Base-by-base conservation (phyloP, 2,113 vertebrate species). In the Euleptes europaea region DNA sequence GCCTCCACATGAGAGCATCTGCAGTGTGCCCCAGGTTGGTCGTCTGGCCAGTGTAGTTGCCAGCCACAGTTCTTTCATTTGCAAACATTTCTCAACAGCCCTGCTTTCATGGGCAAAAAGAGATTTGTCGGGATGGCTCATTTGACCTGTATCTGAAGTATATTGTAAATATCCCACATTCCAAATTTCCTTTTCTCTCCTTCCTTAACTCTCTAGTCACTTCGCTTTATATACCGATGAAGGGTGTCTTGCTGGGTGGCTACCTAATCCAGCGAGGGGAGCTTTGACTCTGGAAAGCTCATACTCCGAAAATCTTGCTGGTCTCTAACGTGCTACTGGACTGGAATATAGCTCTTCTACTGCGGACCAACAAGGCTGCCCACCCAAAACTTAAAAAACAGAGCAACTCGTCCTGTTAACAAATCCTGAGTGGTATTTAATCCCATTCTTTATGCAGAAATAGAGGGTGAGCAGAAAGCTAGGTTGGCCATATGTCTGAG, bases 401-500 rank as follows among this genome's bases (percentile, higher is more conserved):
- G 88, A 89, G 86, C 19, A 0, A 12, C 8, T 80, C 76, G 31
- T 2, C 10, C 44, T 1, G 88, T 83, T 90, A 84, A 66, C 81
- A 88, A 86, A 80, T 44, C 31, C 44, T 0, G 38, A 84, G 65
- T 31, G 3, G 94, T 89, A 89, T 88, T 89, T 78, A 57, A 81
- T 66, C 66, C 49, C 88, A 67, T 77, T 74, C 76, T 85, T 31
- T 85, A 40, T 90, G 90, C 63, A 1, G 79, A 47, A 80, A 92
- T 23, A 92, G 90, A 86, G 93, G 90, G 84, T 60, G 88, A 94
- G 90, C 81, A 86, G 89, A 91, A 93, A 87, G 92, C 87, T 28
- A 72, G 88, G 93, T 79, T 94, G 94, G 92, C 91, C 92, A 91
- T 88, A 0, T n/a, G 91, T 94, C 95, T 93, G 80, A 78, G 77